Evolutionary conservation across 2,888 invertebrate genomes (phyloP).

Genomic region (Ormyrus thymus): DNA sequence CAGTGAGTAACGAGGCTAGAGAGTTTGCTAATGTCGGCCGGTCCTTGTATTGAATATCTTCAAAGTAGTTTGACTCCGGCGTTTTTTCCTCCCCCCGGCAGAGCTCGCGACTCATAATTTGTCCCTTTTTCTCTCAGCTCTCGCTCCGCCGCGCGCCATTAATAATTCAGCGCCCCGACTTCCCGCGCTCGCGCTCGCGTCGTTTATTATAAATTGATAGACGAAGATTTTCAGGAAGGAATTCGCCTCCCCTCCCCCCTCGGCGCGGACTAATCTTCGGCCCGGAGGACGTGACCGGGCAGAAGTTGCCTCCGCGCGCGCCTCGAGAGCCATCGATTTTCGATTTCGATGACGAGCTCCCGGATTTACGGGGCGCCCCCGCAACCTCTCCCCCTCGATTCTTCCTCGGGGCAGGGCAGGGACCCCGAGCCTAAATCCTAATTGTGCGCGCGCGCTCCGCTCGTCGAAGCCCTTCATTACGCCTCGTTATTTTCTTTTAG

Average conservation of each 20-base stretch:
- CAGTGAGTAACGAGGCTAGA: slow-evolving; percentile 48
- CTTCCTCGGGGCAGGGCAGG: not conserved
- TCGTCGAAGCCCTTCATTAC: not conserved
- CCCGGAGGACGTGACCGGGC: slow-evolving; percentile 21
- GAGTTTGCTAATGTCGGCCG: slow-evolving; percentile 21
- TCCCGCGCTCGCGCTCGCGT: not conserved
- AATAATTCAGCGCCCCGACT: slow-evolving; percentile 14
- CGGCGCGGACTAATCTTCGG: not conserved
- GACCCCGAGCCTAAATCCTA: no score
- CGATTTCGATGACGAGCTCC: slow-evolving; percentile 34
- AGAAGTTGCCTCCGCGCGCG: not conserved
- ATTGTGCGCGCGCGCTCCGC: no score
- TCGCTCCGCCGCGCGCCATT: not conserved
- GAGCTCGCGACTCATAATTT: not conserved
- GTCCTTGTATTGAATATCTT: slow-evolving; percentile 36
- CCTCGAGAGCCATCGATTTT: slow-evolving; percentile 31
- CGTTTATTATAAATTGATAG: slow-evolving; percentile 37
- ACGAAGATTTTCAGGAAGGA: slow-evolving; percentile 32
- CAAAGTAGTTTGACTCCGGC: not conserved
- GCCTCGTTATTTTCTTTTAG: slow-evolving; percentile 1
- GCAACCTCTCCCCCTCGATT: not conserved
- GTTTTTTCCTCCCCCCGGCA: not conserved
- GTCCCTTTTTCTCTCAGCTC: slow-evolving; percentile 6
- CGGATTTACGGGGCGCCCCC: no score
- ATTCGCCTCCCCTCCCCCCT: not conserved